phyloP scores from a whole-genome alignment of 2,888 invertebrate species.

The Lacanobia oleracea region DNA sequence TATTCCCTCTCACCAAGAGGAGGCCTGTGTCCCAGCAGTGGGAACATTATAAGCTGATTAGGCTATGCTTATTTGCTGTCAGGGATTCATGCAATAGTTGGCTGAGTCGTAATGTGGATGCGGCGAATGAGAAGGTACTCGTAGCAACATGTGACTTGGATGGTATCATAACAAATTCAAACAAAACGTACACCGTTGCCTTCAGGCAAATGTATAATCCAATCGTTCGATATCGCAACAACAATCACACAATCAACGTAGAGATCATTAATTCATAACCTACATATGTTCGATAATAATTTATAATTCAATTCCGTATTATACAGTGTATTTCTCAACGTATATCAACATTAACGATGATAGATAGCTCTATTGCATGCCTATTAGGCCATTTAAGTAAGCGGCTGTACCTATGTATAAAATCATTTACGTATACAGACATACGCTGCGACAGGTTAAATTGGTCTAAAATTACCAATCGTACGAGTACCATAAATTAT shows the following conservation, averaged over 20 bases:
- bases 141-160: not conserved
- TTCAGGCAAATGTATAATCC: constrained; percentile 14
- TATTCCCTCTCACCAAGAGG: too few relatives aligned
- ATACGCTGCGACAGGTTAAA: constrained; percentile 40
- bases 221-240: constrained; percentile 32
- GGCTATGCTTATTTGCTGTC: too few relatives aligned
- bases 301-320: constrained; percentile 51
- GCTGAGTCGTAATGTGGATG: too few relatives aligned
- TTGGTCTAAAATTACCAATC: constrained; percentile 52
- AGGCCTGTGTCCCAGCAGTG: too few relatives aligned
- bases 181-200: not conserved
- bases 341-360: constrained; percentile 54
- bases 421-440: constrained; percentile 41
- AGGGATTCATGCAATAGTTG: too few relatives aligned
- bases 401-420: constrained; percentile 32
- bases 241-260: constrained; percentile 39
- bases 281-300: constrained; percentile 49
- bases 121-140: not conserved
- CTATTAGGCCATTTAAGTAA: constrained; percentile 57
- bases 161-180: not conserved
- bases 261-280: constrained; percentile 51
- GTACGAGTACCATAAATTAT: constrained; percentile 35
- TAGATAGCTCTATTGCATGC: constrained; percentile 55
- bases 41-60: too few relatives aligned
- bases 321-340: constrained; percentile 44